These are phyloP conservation scores for Erpornis zantholeuca DNA, from an alignment of 2,113 vertebrate species.

Conservation along the genomic window DNA sequence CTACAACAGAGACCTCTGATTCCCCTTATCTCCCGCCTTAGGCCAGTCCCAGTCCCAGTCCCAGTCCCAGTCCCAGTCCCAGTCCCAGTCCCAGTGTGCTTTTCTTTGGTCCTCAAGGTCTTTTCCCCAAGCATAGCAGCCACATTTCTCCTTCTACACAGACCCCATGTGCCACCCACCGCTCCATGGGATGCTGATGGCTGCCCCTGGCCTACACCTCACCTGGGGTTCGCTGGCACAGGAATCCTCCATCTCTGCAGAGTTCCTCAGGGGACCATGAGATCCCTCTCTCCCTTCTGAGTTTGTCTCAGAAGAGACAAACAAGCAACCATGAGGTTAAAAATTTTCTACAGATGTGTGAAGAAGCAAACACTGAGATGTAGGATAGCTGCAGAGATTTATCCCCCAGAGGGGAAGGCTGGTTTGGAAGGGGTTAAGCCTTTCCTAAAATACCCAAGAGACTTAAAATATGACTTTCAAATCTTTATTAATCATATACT, in stretches of 20 bases:
- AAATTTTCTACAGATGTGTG: not conserved
- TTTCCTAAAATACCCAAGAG: not conserved
- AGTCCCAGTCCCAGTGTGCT: not conserved
- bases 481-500: not conserved
- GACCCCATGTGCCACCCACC: not conserved
- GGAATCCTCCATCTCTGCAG: not conserved
- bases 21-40: fast-evolving
- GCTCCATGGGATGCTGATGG: fast-evolving
- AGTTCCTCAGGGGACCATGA: not conserved
- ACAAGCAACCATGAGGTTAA: not conserved
- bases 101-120: not conserved
- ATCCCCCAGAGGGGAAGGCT: not conserved
- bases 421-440: not conserved
- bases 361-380: not conserved
- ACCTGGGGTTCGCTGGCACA: not conserved
- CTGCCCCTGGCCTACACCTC: not conserved
- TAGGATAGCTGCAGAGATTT: not conserved
- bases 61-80: no score
- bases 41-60: not conserved
- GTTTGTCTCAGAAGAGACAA: not conserved
- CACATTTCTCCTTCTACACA: not conserved
- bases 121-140: not conserved
- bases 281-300: not conserved
- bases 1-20: not conserved
- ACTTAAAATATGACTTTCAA: not conserved